These are phyloP conservation scores for Megaceryle torquata DNA, from an alignment of 2,113 vertebrate genomes.

Conservation along the genomic window DNA sequence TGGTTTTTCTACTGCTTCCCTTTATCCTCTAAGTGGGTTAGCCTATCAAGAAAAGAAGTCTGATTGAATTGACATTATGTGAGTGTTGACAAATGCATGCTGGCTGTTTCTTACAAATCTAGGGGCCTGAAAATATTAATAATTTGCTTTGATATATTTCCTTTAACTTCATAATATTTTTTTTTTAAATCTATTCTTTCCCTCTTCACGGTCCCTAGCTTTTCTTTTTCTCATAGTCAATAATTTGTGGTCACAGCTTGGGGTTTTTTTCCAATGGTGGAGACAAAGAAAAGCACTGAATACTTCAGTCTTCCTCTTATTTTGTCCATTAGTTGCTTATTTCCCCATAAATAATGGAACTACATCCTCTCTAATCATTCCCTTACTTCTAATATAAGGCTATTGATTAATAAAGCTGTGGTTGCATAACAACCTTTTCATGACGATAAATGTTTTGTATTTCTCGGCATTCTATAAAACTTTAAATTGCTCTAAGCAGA, in stretches of 20 bases:
- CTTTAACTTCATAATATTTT: background rate
- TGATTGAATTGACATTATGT: background rate
- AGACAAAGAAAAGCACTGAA: constrained; percentile 10
- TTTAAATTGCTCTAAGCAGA: constrained; percentile 26
- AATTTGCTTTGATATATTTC: background rate
- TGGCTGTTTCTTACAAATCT: background rate
- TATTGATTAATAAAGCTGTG: constrained; percentile 57
- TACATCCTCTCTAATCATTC: constrained; percentile 1
- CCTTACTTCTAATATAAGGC: background rate
- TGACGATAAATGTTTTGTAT: constrained; percentile 12
- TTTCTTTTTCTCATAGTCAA: background rate
- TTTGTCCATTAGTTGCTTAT: constrained; percentile 47
- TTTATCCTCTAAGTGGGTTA: background rate
- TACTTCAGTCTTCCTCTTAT: background rate
- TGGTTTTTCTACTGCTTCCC: background rate
- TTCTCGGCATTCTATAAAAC: constrained; percentile 30
- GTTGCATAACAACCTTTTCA: constrained; percentile 12
- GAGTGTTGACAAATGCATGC: background rate
- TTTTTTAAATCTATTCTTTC: background rate
- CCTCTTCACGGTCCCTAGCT: background rate
- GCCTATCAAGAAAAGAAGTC: background rate
- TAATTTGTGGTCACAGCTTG: background rate
- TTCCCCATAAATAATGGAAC: constrained; percentile 50
- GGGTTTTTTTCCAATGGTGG: background rate
- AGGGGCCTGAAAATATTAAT: background rate